These are phyloP conservation scores for Carterocephalus palaemon DNA, from an alignment of 2,888 invertebrate genomes.

Conservation along the genomic window DNA sequence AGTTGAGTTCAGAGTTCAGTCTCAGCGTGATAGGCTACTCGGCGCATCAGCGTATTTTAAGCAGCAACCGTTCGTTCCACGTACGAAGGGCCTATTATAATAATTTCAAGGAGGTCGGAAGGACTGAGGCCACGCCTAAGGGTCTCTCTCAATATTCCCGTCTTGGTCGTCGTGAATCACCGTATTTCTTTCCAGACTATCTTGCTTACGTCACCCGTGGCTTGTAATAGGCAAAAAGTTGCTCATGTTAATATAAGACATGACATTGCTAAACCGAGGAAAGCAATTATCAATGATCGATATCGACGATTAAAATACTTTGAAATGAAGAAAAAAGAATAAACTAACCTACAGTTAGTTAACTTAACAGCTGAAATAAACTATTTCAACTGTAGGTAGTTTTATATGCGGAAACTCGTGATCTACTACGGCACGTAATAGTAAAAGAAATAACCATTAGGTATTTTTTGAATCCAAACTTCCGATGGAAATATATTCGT, in stretches of 20 bases:
- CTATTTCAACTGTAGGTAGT: too few species aligned
- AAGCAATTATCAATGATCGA: constrained; percentile 3
- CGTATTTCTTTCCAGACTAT: constrained; percentile 17
- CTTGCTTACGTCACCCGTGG: constrained; percentile 19
- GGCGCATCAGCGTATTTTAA: constrained; percentile 16
- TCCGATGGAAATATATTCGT: too few species aligned
- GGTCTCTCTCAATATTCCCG: constrained; percentile 20
- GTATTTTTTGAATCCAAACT: too few species aligned
- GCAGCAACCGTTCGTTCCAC: constrained; percentile 2
- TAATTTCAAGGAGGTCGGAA: constrained; percentile 22
- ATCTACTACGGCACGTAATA: too few species aligned
- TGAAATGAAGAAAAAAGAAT: too few species aligned
- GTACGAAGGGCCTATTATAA: constrained; percentile 16
- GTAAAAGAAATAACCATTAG: too few species aligned
- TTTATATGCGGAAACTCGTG: too few species aligned
- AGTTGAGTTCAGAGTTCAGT: neutral
- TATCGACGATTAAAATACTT: neutral
- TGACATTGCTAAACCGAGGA: constrained; percentile 6
- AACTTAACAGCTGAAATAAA: too few species aligned
- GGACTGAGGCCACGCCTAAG: constrained; percentile 12
- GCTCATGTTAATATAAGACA: constrained; percentile 16
- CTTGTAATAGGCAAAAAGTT: constrained; percentile 14
- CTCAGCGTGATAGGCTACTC: constrained; percentile 8
- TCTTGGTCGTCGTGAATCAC: constrained; percentile 17
- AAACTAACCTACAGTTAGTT: too few species aligned